phyloP scores from a whole-genome alignment of 2,888 invertebrate species.

The Drosophila mimetica region DNA sequence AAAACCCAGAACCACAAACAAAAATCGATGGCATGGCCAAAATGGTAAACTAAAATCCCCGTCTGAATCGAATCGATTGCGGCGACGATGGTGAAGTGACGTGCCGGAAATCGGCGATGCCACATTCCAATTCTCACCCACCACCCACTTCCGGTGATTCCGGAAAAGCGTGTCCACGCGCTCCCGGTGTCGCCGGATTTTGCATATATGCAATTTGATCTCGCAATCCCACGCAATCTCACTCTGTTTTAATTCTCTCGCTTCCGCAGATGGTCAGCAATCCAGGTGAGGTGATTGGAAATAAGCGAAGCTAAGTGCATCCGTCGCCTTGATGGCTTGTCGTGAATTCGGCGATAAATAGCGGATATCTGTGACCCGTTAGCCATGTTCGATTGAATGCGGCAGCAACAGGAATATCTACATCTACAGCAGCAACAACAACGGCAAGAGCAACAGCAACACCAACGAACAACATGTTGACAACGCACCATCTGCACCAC shows the following conservation, averaged over 20 bases:
- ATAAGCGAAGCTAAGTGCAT: constrained; percentile 59
- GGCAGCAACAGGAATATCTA: not conserved
- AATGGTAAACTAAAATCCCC: constrained; percentile 29
- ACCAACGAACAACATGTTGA: constrained; percentile 80
- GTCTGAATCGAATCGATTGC: constrained; percentile 3
- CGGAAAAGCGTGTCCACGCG: constrained; percentile 43
- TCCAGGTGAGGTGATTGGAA: constrained; percentile 65
- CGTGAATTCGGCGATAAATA: constrained; percentile 43
- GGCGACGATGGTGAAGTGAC: constrained; percentile 8
- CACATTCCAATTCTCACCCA: constrained; percentile 2
- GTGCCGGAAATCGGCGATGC: constrained; percentile 43
- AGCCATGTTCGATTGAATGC: constrained; percentile 60
- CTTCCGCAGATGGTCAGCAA: constrained; percentile 52
- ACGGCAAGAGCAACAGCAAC: constrained; percentile 12
- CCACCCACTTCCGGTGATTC: constrained; percentile 6
- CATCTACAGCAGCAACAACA: not conserved
- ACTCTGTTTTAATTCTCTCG: constrained; percentile 22
- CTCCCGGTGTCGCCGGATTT: constrained; percentile 43
- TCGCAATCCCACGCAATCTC: constrained; percentile 12
- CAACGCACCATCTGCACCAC: constrained; percentile 84
- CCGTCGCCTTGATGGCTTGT: constrained; percentile 61
- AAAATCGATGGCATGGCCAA: constrained; percentile 23
- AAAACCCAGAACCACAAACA: not conserved
- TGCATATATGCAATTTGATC: constrained; percentile 23
- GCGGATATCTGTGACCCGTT: constrained; percentile 16